These are phyloP conservation scores for Amblyteles armatorius DNA, from an alignment of 2,888 invertebrate genomes.

Conservation along the genomic window DNA sequence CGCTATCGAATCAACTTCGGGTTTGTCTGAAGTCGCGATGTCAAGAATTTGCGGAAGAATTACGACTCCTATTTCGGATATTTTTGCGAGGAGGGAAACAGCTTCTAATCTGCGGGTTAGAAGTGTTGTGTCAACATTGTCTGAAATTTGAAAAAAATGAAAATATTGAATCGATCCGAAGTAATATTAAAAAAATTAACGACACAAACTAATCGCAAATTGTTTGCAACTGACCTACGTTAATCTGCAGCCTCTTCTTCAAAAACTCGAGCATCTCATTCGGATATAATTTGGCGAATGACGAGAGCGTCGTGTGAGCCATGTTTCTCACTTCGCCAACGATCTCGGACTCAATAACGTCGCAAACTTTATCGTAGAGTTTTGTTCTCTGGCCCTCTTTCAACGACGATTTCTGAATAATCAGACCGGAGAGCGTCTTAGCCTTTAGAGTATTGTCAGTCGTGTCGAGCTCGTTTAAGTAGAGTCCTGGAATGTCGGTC, in stretches of 20 bases:
- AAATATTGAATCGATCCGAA: background rate
- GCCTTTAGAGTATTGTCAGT: slow-evolving; percentile 85
- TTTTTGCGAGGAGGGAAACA: slow-evolving; percentile 74
- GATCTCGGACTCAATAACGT: slow-evolving; percentile 84
- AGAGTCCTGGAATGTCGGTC: slow-evolving; percentile 83
- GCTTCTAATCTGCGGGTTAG: slow-evolving; percentile 76
- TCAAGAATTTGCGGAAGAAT: slow-evolving; percentile 76
- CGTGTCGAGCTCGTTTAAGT: slow-evolving; percentile 85
- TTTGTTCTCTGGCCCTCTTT: slow-evolving; percentile 85
- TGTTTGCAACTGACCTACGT: slow-evolving; percentile 69
- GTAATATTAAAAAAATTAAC: background rate
- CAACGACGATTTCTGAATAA: slow-evolving; percentile 85
- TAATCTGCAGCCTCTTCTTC: slow-evolving; percentile 82
- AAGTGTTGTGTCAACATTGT: slow-evolving; percentile 58
- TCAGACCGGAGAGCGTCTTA: slow-evolving; percentile 86
- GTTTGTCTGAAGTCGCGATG: slow-evolving; percentile 67
- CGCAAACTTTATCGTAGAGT: slow-evolving; percentile 86
- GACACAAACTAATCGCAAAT: slow-evolving; percentile 60
- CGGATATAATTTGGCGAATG: slow-evolving; percentile 86
- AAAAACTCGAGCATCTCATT: slow-evolving; percentile 86
- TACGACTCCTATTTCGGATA: slow-evolving; percentile 73
- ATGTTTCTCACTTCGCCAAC: slow-evolving; percentile 84
- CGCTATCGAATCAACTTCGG: slow-evolving; percentile 71
- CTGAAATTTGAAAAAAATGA: slow-evolving; percentile 68
- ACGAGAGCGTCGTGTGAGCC: slow-evolving; percentile 86